Base-by-base conservation (phyloP, 1,140 invertebrate genomes). In the Drusus annulatus region DNA sequence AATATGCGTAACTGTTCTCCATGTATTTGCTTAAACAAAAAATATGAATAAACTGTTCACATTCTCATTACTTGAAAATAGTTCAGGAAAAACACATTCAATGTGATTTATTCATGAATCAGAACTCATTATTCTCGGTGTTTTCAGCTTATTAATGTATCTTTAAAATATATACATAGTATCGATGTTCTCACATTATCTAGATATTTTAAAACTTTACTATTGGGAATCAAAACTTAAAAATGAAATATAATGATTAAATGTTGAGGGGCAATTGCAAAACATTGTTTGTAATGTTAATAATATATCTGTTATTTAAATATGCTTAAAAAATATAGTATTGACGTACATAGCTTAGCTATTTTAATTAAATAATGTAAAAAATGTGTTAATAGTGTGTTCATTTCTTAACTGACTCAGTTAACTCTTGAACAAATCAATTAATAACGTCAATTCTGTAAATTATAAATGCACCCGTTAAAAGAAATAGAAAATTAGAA, bases 181-280 rank as follows among this genome's bases (percentile, higher is more conserved):
- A 23, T 28, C 19, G 13, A 31, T 25, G 25, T 23, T 65, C 21
- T 65, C 16, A n/a, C 62, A 23, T 23, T 23, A 65, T 13, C 36
- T 45, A 45, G 36, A 45, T 45, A 13, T 17, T 45, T 17, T 45
- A 51, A 28, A 13, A 17, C 15, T 45, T 13, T 45, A 63, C 21
- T 51, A 8, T 45, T 75, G 52, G 25, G 73, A 58, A 60, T 45
- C 36, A 45, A 45, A 45, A 45, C 36, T 45, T 45, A 10, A 45
- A 45, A n/a, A 10, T 1, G 10, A 45, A 45, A 45, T 17, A 68
- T 76, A 16, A 58, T 58, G 81, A 82, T 82, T 80, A 82, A 82
- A 82, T 82, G 81, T 82, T 82, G 76, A 50, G 81, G 81, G 81
- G 81, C 78, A 82, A 60, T 79, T 75, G 56, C 28, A 17, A 76